phyloP scores from a whole-genome alignment of 2,888 invertebrate genomes.

The Eupithecia exiguata region DNA sequence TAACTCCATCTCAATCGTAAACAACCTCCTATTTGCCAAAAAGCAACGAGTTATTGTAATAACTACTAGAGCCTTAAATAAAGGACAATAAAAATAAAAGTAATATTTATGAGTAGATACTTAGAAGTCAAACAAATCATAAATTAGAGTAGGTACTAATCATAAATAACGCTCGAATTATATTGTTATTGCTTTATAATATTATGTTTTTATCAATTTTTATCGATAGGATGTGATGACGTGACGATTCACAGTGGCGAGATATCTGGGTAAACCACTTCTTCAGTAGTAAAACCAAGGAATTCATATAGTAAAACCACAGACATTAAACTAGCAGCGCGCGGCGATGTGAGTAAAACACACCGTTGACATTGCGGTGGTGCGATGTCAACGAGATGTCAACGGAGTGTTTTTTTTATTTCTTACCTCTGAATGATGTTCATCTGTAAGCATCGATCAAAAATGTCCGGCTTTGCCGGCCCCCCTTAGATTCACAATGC shows the following conservation, averaged over 20 bases:
- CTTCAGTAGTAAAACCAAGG: too few relatives aligned
- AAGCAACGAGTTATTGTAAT: background rate
- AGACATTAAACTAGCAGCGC: too few relatives aligned
- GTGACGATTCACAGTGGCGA: background rate
- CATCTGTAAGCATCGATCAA: too few relatives aligned
- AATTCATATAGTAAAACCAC: too few relatives aligned
- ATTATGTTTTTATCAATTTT: background rate
- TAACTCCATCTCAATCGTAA: background rate
- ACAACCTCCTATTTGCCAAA: background rate
- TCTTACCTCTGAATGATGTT: too few relatives aligned
- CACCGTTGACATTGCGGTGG: too few relatives aligned
- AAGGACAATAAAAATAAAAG: background rate
- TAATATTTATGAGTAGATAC: background rate
- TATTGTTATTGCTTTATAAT: background rate
- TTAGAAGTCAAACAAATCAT: background rate
- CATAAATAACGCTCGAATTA: background rate
- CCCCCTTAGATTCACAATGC: too few relatives aligned
- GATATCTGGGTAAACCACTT: too few relatives aligned
- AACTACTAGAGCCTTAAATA: background rate
- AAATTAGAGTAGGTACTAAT: background rate
- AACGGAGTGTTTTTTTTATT: too few relatives aligned
- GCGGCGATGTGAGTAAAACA: too few relatives aligned
- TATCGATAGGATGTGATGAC: background rate
- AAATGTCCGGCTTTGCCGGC: too few relatives aligned
- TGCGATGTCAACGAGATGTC: too few relatives aligned